Conservation (phyloP, 1,140 invertebrate species). For the Trialeurodes vaporariorum region DNA sequence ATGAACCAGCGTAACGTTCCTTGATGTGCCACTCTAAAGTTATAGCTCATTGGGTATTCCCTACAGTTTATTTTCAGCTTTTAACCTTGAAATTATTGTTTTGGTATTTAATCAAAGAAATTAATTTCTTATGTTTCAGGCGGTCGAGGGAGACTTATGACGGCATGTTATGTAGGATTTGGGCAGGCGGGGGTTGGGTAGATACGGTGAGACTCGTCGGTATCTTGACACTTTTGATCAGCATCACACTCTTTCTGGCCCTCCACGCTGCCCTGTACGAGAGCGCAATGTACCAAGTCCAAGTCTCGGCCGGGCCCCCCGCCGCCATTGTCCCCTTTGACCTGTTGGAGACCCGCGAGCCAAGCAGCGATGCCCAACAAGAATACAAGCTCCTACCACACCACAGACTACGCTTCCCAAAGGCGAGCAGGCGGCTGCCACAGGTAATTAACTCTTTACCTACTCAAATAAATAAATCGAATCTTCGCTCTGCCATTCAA, state of each 20-base stretch:
- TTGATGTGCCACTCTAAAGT: too few species aligned
- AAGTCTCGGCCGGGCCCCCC: background rate
- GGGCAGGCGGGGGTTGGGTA: background rate
- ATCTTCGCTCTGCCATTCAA: too few species aligned
- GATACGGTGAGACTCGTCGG: background rate
- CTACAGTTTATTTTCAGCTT: too few species aligned
- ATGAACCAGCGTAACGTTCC: too few species aligned
- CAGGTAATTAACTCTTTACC: too few species aligned
- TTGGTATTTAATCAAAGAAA: too few species aligned
- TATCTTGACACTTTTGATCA: background rate
- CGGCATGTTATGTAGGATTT: background rate
- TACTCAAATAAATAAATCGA: too few species aligned
- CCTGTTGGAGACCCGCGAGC: background rate
- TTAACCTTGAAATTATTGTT: too few species aligned
- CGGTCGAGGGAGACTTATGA: background rate
- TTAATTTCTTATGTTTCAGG: background rate
- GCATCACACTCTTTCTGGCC: background rate
- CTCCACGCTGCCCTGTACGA: background rate
- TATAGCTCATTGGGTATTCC: too few species aligned
- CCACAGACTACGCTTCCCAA: background rate
- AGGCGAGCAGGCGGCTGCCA: background rate
- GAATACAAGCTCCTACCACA: background rate
- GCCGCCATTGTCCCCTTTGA: background rate
- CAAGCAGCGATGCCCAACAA: background rate
- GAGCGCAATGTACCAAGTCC: background rate